A percentile compares a stretch with the other conserved stretches of the same genome.
phyloP scores from a whole-genome alignment of 2,888 invertebrate genomes.

The Watsonalla cultraria region DNA sequence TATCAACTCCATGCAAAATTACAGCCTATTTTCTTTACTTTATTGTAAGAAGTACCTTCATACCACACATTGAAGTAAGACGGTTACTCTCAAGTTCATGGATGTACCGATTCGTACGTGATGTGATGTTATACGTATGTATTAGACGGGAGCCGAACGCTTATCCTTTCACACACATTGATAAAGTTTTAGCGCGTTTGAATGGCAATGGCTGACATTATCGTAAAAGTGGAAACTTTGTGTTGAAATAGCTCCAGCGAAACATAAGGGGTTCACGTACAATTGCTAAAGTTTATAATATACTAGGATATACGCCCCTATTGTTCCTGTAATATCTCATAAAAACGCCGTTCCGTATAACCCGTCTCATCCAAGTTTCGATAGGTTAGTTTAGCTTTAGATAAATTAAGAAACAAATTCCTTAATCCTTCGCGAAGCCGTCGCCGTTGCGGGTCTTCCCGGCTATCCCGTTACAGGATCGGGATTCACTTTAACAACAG shows the following conservation, averaged over 20 bases:
- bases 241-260: slow-evolving; percentile 68
- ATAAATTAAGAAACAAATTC: slow-evolving; percentile 52
- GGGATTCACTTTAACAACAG: slow-evolving; percentile 33
- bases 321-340: slow-evolving; percentile 66
- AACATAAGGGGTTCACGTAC: slow-evolving; percentile 77
- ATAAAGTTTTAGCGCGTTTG: slow-evolving; percentile 76
- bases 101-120: background rate
- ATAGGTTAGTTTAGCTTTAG: slow-evolving; percentile 19
- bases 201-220: slow-evolving; percentile 78
- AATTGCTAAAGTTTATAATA: slow-evolving; percentile 75
- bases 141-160: slow-evolving; percentile 58
- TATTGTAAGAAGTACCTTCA: background rate
- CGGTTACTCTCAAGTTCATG: background rate
- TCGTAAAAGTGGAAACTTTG: slow-evolving; percentile 77
- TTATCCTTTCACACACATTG: slow-evolving; percentile 75
- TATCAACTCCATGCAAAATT: too few relatives aligned
- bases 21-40: too few relatives aligned
- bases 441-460: slow-evolving; percentile 50
- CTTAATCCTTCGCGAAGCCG: slow-evolving; percentile 63
- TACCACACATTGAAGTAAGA: background rate
- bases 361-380: slow-evolving; percentile 43
- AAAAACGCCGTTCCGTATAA: slow-evolving; percentile 62
- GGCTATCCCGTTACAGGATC: slow-evolving; percentile 54
- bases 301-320: slow-evolving; percentile 64
- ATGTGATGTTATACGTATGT: slow-evolving; percentile 20